Base-by-base conservation (phyloP, 1,140 invertebrate species). In the Octopus sinensis region DNA sequence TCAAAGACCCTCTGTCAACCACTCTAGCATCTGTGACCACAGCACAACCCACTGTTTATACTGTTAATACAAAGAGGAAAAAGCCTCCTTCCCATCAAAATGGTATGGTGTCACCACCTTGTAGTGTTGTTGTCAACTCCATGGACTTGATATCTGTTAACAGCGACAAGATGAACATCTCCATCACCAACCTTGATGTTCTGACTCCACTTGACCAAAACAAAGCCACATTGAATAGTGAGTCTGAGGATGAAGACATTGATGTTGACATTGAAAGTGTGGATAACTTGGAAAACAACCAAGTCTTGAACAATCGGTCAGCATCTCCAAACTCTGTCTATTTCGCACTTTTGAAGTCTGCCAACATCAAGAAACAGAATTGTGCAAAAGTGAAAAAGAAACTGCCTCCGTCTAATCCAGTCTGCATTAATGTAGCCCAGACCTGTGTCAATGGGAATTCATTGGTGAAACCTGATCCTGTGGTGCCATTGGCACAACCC, bases 311-410 rank as follows among this genome's bases (percentile, higher is more conserved):
- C 81, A 85, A 82, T 79, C 78, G 87, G 68, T 88, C 87, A 30
- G 82, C 86, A 12, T 88, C 86, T 13, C 88, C 88, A n/a, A 88
- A 84, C 77, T 88, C 88, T 71, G 86, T 88, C 10, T 89, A 89
- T 84, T 83, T 86, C 81, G 82, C 82, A 77, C 81, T 89, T 78
- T 62, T 89, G 3, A 81, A 83, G 62, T 84, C 86, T 17, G 86
- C 86, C n/a, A 86, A 88, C 52, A 52, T 76, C 10, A 76, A 76
- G 23, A 53, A 52, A 79, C 23, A 79, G 78, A 79, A 5, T 17
- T 9, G 12, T 76, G 17, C 10, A 76, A 23, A 76, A 51, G 75
- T 76, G 10, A 76, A 23, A 30, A 51, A 76, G 23, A 76, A 23
- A 68, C 30, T 43, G 30, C 30, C 30, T 43, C 30, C 30, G 30